A percentile compares a stretch with the other conserved stretches of the same genome.
Evolutionary conservation across 2,797 vertebrate species (phyloP).

Genomic region (Enteromius radiatus): DNA sequence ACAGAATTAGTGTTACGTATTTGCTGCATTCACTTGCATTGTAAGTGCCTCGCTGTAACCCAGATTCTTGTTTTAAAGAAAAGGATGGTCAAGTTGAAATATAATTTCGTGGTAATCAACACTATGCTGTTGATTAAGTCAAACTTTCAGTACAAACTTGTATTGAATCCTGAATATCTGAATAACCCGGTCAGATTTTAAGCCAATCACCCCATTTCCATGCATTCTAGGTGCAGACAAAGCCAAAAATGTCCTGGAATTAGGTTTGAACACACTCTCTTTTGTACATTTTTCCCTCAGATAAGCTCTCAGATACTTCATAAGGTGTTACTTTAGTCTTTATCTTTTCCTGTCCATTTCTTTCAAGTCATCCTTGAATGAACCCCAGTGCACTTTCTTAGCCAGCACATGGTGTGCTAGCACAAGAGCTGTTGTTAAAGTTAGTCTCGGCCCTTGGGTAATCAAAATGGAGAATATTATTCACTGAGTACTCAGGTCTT

Average conservation of each 20-base stretch:
- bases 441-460: slow-evolving; percentile 38
- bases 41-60: neutral
- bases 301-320: slow-evolving; percentile 22
- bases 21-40: neutral
- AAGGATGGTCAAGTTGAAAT: neutral
- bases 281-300: neutral
- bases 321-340: slow-evolving; percentile 44
- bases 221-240: neutral
- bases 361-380: slow-evolving; percentile 40
- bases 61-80: neutral
- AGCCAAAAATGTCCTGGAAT: slow-evolving; percentile 36
- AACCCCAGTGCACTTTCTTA: slow-evolving; percentile 4
- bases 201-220: neutral
- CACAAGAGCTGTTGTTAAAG: slow-evolving; percentile 45
- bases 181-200: neutral
- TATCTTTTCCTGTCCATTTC: slow-evolving; percentile 45
- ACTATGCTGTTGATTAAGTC: neutral
- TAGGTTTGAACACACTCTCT: slow-evolving; percentile 27
- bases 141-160: neutral
- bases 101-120: neutral
- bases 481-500: slow-evolving; percentile 42
- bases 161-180: neutral
- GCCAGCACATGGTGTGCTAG: slow-evolving; percentile 15
- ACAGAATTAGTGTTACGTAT: neutral
- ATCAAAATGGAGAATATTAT: slow-evolving; percentile 46